Percentiles rank a stretch among this genome's conserved stretches.
Evolutionary conservation across 2,888 invertebrate genomes (phyloP).

Genomic region (Amphipyra berbera): DNA sequence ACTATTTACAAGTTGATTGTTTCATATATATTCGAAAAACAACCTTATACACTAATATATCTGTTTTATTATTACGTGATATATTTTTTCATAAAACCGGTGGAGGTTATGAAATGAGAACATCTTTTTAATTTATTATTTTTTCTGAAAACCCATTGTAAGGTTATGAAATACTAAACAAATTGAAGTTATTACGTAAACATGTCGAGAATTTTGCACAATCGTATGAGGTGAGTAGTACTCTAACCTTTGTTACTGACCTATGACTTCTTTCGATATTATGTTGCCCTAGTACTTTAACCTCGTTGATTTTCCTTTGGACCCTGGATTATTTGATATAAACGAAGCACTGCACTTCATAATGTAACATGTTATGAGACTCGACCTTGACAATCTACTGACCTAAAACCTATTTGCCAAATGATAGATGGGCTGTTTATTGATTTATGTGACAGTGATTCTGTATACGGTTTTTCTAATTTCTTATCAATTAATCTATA

Average conservation of each 20-base stretch:
- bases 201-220: constrained; percentile 87
- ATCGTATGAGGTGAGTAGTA: constrained; percentile 79
- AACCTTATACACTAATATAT: constrained; percentile 61
- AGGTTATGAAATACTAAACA: constrained; percentile 77
- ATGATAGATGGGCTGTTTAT: constrained; percentile 25
- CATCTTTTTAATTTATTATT: constrained; percentile 61
- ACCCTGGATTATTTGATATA: neutral
- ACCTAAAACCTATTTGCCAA: constrained; percentile 33
- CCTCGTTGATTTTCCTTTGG: neutral
- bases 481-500: no score
- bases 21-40: constrained; percentile 74
- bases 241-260: constrained; percentile 34
- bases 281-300: constrained; percentile 20
- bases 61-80: constrained; percentile 69
- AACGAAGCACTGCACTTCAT: constrained; percentile 1
- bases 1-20: constrained; percentile 85
- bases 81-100: constrained; percentile 71
- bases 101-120: constrained; percentile 82
- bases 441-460: constrained; percentile 10
- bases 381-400: constrained; percentile 43
- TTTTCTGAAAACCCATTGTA: constrained; percentile 60
- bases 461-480: no score
- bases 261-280: constrained; percentile 30
- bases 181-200: constrained; percentile 75
- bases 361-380: constrained; percentile 24